These are phyloP conservation scores for Eclectus roratus DNA, from an alignment of 2,113 vertebrate species.

Conservation along the genomic window DNA sequence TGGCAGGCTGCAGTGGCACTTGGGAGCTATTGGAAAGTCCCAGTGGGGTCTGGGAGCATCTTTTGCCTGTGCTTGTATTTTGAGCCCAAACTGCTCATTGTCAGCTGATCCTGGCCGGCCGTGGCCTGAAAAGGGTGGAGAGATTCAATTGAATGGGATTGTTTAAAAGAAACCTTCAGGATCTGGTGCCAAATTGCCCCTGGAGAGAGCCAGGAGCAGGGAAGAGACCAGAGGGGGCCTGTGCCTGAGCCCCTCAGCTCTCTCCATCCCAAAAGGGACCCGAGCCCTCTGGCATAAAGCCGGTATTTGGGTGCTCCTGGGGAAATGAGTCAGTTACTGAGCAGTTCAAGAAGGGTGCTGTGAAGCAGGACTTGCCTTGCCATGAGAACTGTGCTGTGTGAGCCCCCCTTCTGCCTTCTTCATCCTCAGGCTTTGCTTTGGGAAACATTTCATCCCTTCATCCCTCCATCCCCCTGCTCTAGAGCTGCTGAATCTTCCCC, in stretches of 20 bases:
- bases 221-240: neutral
- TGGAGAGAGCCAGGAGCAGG: neutral
- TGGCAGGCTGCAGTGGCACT: neutral
- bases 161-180: neutral
- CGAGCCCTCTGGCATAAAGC: neutral
- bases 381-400: neutral
- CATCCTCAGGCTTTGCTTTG: neutral
- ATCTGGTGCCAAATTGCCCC: neutral
- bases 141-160: neutral
- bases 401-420: neutral
- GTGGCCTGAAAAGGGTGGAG: conserved; percentile 6
- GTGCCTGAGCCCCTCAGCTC: neutral
- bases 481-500: neutral
- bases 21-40: neutral
- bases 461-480: neutral
- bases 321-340: neutral
- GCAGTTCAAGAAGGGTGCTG: neutral
- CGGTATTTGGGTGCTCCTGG: neutral
- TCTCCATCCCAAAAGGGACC: neutral
- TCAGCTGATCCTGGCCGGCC: conserved; percentile 22
- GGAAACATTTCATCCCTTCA: neutral
- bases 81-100: neutral
- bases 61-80: conserved; percentile 14
- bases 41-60: neutral
- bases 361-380: neutral